Base-by-base conservation (phyloP, 2,113 vertebrate species). In the Apus apus region DNA sequence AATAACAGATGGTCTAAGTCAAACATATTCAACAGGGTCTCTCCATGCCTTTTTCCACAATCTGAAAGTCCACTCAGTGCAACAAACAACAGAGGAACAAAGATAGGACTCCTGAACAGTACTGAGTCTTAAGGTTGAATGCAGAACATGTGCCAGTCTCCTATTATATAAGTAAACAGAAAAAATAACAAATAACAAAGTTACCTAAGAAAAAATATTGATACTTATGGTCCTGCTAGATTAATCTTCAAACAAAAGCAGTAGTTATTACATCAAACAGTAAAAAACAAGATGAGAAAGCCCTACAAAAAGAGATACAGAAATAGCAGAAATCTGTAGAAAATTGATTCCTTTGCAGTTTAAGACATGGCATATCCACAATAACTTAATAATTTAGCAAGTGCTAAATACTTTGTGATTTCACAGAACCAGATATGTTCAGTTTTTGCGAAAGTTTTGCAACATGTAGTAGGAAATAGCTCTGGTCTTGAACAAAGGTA, bases 351-450 rank as follows among this genome's bases (percentile, higher is more conserved):
- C 15, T 75, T 64, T 65, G 14, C 38, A 85, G 38, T 77, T 91
- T 68, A 71, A 71, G 83, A 61, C 5, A 11, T 0, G 3, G 14
- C 0, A 0, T 40, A 72, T 6, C 21, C 51, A 65, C 18, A 51
- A 65, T 45, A 84, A 66, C 13, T n/a, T n/a, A n/a, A n/a, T n/a
- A n/a, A n/a, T n/a, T n/a, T n/a, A n/a, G 34, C 9, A 89, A 58
- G 15, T 48, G 15, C 9, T 79, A 80, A 87, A 57, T 54, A n/a
- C 1, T 56, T 40, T 75, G 17, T 60, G 22, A 61, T 64, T 65
- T 57, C 40, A 78, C 8, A 92, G 74, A 77, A 85, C 40, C 6
- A 62, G 50, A 29, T 48, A 60, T 8, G 1, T 15, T 8, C 13
- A 60, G 20, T 71, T 89, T 85, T 54, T 3, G 0, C 48, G 76